Evolutionary conservation across 2,888 invertebrate species (phyloP).

Genomic region (Ormyrus pomaceus): DNA sequence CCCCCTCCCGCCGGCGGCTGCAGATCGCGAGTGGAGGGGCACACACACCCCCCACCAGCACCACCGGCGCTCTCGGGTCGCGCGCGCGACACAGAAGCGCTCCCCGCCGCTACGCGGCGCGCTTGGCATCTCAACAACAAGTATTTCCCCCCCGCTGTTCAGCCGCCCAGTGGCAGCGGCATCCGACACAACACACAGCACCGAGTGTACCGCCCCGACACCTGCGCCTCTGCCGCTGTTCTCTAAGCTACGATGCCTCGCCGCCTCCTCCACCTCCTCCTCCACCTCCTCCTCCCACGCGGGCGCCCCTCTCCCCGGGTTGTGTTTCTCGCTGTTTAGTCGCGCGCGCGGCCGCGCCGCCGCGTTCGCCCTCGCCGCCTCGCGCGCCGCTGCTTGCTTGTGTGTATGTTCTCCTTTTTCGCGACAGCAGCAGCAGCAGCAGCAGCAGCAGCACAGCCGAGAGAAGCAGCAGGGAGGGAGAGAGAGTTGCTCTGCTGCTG

Average conservation of each 20-base stretch:
- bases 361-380: conserved; percentile 35
- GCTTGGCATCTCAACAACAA: conserved; percentile 73
- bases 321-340: conserved; percentile 55
- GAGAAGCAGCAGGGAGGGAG: conserved; percentile 4
- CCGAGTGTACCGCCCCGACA: conserved; percentile 69
- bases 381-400: background rate
- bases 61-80: background rate
- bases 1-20: conserved; percentile 2
- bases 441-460: conserved; percentile 7
- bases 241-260: conserved; percentile 41
- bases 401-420: conserved; percentile 50
- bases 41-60: conserved; percentile 52
- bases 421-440: conserved; percentile 2
- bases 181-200: conserved; percentile 74
- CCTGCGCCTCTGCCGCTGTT: conserved; percentile 53
- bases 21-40: background rate
- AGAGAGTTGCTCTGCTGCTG: background rate
- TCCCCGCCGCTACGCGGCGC: background rate
- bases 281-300: conserved; percentile 54
- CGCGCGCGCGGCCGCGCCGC: conserved; percentile 54
- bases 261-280: conserved; percentile 43
- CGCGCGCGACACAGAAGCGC: background rate
- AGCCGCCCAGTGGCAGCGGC: conserved; percentile 66
- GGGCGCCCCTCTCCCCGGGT: conserved; percentile 3
- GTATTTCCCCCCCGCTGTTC: conserved; percentile 47